Conservation (phyloP, 1,140 invertebrate species). For the Orussus abietinus region DNA sequence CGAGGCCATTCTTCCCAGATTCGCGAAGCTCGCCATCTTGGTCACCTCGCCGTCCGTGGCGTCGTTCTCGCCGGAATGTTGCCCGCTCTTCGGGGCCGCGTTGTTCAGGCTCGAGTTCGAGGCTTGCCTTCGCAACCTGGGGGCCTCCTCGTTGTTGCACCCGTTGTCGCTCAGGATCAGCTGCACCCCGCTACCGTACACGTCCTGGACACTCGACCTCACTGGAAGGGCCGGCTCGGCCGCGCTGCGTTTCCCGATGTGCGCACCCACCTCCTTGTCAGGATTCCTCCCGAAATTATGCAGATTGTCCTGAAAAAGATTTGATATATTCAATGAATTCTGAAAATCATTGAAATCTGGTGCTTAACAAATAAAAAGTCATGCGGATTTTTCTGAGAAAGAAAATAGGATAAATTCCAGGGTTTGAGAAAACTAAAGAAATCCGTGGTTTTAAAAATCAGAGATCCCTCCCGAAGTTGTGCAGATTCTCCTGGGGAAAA, state of each 20-base stretch:
- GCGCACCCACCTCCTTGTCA: conserved; percentile 68
- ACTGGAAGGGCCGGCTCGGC: conserved; percentile 59
- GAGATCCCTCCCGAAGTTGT: conserved; percentile 65
- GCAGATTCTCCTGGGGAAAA: conserved; percentile 61
- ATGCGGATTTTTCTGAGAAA: too few relatives aligned
- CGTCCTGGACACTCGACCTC: conserved; percentile 71
- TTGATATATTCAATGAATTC: too few relatives aligned
- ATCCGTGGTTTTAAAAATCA: too few relatives aligned
- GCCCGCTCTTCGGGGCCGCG: conserved; percentile 52
- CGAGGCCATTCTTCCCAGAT: conserved; percentile 60
- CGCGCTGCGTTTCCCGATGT: conserved; percentile 54
- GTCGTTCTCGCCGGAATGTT: conserved; percentile 58
- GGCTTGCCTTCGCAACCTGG: conserved; percentile 53
- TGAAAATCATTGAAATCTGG: too few relatives aligned
- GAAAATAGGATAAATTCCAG: too few relatives aligned
- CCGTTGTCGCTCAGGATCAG: conserved; percentile 65
- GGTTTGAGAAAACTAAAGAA: too few relatives aligned
- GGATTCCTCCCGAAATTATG: conserved; percentile 67
- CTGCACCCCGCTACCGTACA: conserved; percentile 59
- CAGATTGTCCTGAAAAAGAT: conserved; percentile 60
- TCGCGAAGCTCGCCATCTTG: conserved; percentile 69
- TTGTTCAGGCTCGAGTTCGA: conserved; percentile 51
- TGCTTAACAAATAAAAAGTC: too few relatives aligned
- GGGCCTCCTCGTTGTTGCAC: conserved; percentile 54
- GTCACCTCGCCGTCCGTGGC: conserved; percentile 52